Evolutionary conservation across 1,140 invertebrate species (phyloP).

Genomic region (Heliconius eleuchia): DNA sequence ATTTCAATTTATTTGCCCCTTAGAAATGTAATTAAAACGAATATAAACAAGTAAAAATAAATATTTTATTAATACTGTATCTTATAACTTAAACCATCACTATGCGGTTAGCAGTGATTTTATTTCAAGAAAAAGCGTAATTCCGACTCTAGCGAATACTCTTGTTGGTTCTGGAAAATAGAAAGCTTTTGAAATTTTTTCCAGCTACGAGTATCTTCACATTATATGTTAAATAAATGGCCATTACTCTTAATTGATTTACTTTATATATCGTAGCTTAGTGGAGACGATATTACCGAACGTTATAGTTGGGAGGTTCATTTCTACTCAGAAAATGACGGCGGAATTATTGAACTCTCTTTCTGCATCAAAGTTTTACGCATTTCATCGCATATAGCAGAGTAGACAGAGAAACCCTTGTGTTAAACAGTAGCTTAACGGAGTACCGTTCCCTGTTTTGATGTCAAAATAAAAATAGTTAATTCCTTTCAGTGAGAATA

Average conservation of each 20-base stretch:
- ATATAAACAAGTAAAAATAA: too few relatives aligned
- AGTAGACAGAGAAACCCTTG: too few relatives aligned
- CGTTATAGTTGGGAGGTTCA: background rate
- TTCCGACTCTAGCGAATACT: conserved; percentile 19
- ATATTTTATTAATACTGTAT: background rate
- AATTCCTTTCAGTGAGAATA: too few relatives aligned
- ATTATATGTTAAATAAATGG: background rate
- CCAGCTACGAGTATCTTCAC: background rate
- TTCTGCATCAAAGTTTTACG: too few relatives aligned
- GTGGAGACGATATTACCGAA: too few relatives aligned
- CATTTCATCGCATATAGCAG: too few relatives aligned
- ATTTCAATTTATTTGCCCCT: too few relatives aligned
- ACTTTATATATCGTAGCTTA: background rate
- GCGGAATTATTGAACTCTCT: too few relatives aligned
- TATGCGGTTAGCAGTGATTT: conserved; percentile 30
- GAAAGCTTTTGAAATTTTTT: conserved; percentile 15
- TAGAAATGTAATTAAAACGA: background rate
- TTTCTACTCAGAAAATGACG: too few relatives aligned
- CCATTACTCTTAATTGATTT: background rate
- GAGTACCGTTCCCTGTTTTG: too few relatives aligned
- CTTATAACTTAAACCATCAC: background rate
- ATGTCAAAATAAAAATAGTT: too few relatives aligned
- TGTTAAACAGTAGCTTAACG: too few relatives aligned
- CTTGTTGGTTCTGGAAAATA: conserved; percentile 38
- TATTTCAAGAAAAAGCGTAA: conserved; percentile 40